Percentiles rank a stretch among this genome's conserved stretches.
Conservation (phyloP, 64 coral and sea anemone genomes). For the Pachyseris speciosa region DNA sequence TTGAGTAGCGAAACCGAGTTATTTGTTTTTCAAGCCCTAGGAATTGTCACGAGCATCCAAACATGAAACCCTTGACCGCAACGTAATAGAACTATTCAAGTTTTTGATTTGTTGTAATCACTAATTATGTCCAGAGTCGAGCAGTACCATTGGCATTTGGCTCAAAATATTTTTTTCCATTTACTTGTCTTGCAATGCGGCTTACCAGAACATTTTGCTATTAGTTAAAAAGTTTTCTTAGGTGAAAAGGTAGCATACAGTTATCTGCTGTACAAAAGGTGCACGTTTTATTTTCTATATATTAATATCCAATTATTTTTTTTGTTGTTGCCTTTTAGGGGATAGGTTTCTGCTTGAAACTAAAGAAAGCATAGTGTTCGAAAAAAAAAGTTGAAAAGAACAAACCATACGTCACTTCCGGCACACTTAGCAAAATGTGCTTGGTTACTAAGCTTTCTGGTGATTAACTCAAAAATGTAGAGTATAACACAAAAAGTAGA, state of each 20-base stretch:
- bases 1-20: not conserved
- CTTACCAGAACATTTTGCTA: slow-evolving; percentile 60
- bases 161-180: slow-evolving; percentile 43
- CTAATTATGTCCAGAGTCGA: slow-evolving; percentile 40
- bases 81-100: slow-evolving; percentile 25
- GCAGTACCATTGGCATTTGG: slow-evolving; percentile 55
- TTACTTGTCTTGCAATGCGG: slow-evolving; percentile 51
- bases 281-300: slow-evolving; percentile 53
- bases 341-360: not conserved
- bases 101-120: slow-evolving; percentile 53
- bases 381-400: too few relatives aligned
- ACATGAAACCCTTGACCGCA: slow-evolving; percentile 57
- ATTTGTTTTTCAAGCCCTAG: slow-evolving; percentile 37
- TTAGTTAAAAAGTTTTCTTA: slow-evolving; percentile 57
- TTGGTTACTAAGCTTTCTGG: too few relatives aligned
- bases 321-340: not conserved
- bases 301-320: slow-evolving; percentile 5
- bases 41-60: slow-evolving; percentile 53
- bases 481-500: too few relatives aligned
- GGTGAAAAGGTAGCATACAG: slow-evolving; percentile 39
- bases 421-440: slow-evolving; percentile 43
- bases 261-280: slow-evolving; percentile 16
- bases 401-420: slow-evolving; percentile 13
- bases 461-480: too few relatives aligned
- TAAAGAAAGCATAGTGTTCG: not conserved